Conservation (phyloP, 2,888 invertebrate genomes). For the Chymomyza caudatula region DNA sequence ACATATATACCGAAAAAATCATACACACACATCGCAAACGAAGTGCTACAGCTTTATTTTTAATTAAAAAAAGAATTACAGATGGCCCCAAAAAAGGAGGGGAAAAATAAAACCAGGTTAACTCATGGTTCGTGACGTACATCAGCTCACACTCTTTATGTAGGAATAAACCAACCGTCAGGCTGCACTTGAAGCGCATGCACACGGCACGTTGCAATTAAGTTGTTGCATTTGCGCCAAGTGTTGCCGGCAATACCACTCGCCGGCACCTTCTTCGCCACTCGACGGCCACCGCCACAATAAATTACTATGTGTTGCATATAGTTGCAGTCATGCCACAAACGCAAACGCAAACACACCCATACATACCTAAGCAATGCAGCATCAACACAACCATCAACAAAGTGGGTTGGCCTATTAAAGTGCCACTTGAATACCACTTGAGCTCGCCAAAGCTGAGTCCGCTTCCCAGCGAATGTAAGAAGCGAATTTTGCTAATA, state of each 20-base stretch:
- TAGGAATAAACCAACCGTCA: neutral
- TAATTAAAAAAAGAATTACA: constrained; percentile 51
- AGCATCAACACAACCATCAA: too few species aligned
- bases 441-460: too few species aligned
- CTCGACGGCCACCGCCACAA: constrained; percentile 45
- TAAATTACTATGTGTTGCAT: constrained; percentile 66
- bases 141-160: neutral
- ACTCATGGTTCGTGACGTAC: constrained; percentile 17
- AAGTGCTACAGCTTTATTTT: constrained; percentile 49
- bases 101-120: constrained; percentile 52
- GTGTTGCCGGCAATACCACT: neutral
- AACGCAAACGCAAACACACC: neutral
- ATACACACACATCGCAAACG: constrained; percentile 19
- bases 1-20: neutral
- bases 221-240: constrained; percentile 57
- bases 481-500: too few species aligned
- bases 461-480: too few species aligned
- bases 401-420: neutral
- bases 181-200: constrained; percentile 39
- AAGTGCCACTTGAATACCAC: neutral
- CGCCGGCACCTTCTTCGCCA: constrained; percentile 10
- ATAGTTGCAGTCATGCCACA: neutral
- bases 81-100: neutral
- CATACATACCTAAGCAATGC: too few species aligned
- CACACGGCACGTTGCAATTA: constrained; percentile 56